Base-by-base conservation (phyloP, 2,113 vertebrate genomes). In the Nothobranchius kuhntae region DNA sequence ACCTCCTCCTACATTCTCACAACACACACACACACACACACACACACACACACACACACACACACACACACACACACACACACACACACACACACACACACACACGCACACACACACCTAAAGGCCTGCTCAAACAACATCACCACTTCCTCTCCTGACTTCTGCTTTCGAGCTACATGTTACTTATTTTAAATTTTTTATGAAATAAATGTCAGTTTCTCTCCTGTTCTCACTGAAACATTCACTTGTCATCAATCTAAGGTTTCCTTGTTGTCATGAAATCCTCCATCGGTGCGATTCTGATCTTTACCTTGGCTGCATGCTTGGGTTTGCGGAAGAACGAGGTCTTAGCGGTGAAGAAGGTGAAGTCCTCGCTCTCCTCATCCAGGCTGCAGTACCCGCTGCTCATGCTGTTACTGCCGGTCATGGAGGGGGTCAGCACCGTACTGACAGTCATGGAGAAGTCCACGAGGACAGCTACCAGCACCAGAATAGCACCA, bases 331-430 rank as follows among this genome's bases (percentile, higher is more conserved):
- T 93, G 80, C 87, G 91, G 89, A 98, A 98, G 72, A 99, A 95
- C 26, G 96, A 94, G 86, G 95, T 96, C 91, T 96, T 99, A 45
- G 97, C 97, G 0, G 97, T 99, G 91, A 98, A 98, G 91, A 98
- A 98, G 68, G 92, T 79, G 68, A 90, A 95, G 47, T 98, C 96
- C 53, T 98, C 97, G 50, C 93, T 94, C 42, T 98, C 97, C 58
- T 99, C 96, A 15, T 98, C 97, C 93, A 94, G 93, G 91, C 97
- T 98, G 84, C 96, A 95, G 93, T 98, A 98, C 61, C 96, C 96
- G 80, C 96, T 98, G 94, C 96, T 99, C 96, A 97, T 96, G 92
- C 95, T 98, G 94, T 94, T 91, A 86, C 93, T 94, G 87, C 89
- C 90, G 67, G 91, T 93, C 93, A 93, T 92, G 84, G 86, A 89